Conservation (phyloP, 2,888 invertebrate genomes). For the Byasa hedistus region DNA sequence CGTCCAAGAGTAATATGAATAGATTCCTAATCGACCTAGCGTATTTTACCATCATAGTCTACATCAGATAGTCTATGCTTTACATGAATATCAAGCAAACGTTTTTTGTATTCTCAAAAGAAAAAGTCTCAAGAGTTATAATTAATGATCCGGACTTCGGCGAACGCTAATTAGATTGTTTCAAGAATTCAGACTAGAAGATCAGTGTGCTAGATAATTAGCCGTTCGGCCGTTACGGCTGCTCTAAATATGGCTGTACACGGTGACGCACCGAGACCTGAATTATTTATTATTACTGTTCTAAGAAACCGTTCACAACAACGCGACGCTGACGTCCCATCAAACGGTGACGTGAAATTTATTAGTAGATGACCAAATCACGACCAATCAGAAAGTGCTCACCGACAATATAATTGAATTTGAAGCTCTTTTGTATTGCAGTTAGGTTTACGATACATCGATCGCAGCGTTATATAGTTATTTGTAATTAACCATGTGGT, state of each 20-base stretch:
- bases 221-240: conserved; percentile 13
- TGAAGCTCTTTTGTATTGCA: conserved; percentile 33
- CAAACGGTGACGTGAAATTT: conserved; percentile 37
- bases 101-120: background rate
- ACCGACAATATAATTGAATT: conserved; percentile 28
- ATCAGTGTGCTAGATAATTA: conserved; percentile 24
- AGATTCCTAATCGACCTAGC: too few species aligned
- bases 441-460: conserved; percentile 26
- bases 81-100: too few species aligned
- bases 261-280: conserved; percentile 25
- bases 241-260: conserved; percentile 12
- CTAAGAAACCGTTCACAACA: conserved; percentile 31
- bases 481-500: conserved; percentile 40
- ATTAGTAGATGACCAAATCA: conserved; percentile 34
- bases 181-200: conserved; percentile 9
- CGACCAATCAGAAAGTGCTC: conserved; percentile 27
- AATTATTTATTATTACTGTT: conserved; percentile 30
- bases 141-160: conserved; percentile 1
- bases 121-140: background rate
- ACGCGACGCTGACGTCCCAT: conserved; percentile 32
- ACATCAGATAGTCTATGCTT: too few species aligned
- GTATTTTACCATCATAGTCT: too few species aligned
- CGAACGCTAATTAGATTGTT: conserved; percentile 8
- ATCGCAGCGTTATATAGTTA: conserved; percentile 29
- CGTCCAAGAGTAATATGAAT: too few species aligned